Percentiles rank a stretch among this genome's conserved stretches.
Conservation (phyloP, 2,797 vertebrate genomes). For the Muscicapa striata region DNA sequence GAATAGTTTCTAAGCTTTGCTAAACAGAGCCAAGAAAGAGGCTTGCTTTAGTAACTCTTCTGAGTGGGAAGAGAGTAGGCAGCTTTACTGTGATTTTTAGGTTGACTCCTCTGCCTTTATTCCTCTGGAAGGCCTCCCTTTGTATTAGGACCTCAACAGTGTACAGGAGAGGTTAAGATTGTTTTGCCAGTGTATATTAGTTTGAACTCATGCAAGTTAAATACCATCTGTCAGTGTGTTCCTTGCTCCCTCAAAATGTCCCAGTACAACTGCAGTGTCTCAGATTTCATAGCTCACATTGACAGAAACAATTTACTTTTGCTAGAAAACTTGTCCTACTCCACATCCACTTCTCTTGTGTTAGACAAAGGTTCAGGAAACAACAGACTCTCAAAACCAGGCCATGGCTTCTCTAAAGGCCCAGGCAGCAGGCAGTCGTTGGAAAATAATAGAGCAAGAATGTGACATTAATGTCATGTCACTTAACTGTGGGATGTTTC, state of each 20-base stretch:
- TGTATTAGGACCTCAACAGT: not conserved
- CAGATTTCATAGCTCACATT: not conserved
- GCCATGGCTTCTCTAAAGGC: not conserved
- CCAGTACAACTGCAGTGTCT: not conserved
- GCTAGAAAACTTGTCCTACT: not conserved
- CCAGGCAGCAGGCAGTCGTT: conserved; percentile 1
- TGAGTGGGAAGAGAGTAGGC: not conserved
- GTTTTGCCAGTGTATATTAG: not conserved
- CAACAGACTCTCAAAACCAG: not conserved
- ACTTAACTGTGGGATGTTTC: conserved; percentile 27
- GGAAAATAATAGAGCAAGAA: conserved; percentile 5
- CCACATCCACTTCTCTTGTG: not conserved
- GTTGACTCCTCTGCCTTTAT: not conserved
- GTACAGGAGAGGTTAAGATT: not conserved
- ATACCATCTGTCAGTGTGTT: not conserved
- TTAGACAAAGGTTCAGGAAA: not conserved
- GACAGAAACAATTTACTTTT: not conserved
- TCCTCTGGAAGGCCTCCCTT: not conserved
- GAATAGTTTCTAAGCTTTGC: not conserved
- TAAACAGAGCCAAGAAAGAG: not conserved
- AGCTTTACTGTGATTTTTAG: not conserved
- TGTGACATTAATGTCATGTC: conserved; percentile 9
- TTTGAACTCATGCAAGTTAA: not conserved
- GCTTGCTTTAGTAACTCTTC: not conserved
- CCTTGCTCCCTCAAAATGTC: not conserved